Evolutionary conservation across 1,140 invertebrate genomes (phyloP).

Genomic region (Carposina sasakii): DNA sequence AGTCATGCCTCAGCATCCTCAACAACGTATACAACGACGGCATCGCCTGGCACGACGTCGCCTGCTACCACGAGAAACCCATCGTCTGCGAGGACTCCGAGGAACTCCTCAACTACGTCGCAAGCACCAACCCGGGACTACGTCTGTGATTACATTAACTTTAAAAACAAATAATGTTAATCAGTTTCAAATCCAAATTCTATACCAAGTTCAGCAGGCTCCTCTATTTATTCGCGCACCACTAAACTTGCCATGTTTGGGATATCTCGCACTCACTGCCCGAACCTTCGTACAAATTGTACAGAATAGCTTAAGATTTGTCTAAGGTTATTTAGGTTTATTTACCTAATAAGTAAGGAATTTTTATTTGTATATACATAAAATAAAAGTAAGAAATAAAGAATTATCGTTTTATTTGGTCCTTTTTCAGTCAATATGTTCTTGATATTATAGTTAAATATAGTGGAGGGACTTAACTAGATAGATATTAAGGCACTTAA

Average conservation of each 20-base stretch:
- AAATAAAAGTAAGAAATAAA: constrained; percentile 51
- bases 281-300: constrained; percentile 52
- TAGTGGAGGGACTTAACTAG: background rate
- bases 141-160: constrained; percentile 73
- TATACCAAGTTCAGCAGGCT: too few species aligned
- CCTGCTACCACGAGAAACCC: constrained; percentile 93
- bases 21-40: constrained; percentile 95
- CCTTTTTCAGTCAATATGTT: too few species aligned
- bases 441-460: constrained; percentile 16
- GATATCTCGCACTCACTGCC: constrained; percentile 33
- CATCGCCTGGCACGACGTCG: constrained; percentile 93
- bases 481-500: background rate
- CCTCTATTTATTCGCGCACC: constrained; percentile 4
- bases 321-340: constrained; percentile 52
- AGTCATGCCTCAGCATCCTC: constrained; percentile 87
- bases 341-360: constrained; percentile 52
- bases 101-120: constrained; percentile 87
- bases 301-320: constrained; percentile 52
- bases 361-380: constrained; percentile 71
- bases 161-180: too few species aligned
- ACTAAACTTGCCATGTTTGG: constrained; percentile 9
- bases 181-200: too few species aligned
- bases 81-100: constrained; percentile 92
- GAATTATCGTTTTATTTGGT: constrained; percentile 19
- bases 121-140: constrained; percentile 84